A percentile compares a stretch with the other conserved stretches of the same genome.
phyloP scores from a whole-genome alignment of 2,888 invertebrate genomes.

The Holacanthella duospinosa region DNA sequence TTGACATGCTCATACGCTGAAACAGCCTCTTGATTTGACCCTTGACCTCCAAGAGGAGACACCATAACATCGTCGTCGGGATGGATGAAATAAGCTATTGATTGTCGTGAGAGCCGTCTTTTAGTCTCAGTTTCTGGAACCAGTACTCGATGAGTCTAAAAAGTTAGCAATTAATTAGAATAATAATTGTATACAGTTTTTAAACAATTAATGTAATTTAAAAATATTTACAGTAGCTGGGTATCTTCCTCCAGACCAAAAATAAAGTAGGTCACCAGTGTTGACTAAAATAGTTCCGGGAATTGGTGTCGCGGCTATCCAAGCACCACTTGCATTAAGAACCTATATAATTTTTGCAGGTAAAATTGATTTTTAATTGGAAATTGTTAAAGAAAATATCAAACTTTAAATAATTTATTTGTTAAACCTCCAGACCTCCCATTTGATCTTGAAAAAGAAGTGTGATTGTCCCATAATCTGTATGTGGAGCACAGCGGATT shows the following conservation, averaged over 20 bases:
- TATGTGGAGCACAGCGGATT: conserved; percentile 60
- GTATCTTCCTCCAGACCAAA: conserved; percentile 61
- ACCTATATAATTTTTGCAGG: conserved; percentile 46
- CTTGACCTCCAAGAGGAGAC: conserved; percentile 30
- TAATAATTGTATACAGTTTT: not conserved
- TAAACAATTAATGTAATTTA: too few species aligned
- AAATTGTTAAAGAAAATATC: not conserved
- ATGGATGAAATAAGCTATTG: conserved; percentile 40
- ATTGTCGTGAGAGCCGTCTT: conserved; percentile 35
- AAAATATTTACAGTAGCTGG: conserved; percentile 54
- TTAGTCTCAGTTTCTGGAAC: conserved; percentile 38
- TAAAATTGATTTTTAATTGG: not conserved
- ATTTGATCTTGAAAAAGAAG: conserved; percentile 60
- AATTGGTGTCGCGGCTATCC: conserved; percentile 63
- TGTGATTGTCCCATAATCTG: conserved; percentile 66
- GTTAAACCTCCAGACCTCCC: conserved; percentile 58
- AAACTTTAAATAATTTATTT: not conserved
- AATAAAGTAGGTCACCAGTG: conserved; percentile 62
- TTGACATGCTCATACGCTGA: conserved; percentile 24
- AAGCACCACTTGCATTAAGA: conserved; percentile 55
- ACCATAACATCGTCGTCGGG: conserved; percentile 38
- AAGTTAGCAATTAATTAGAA: too few species aligned
- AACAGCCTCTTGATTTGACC: conserved; percentile 12
- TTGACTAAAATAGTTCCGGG: conserved; percentile 66
- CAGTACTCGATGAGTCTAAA: conserved; percentile 39